A percentile compares a stretch with the other conserved stretches of the same genome.
Evolutionary conservation across 2,888 invertebrate genomes (phyloP).

Genomic region (Phragmatobia fuliginosa): DNA sequence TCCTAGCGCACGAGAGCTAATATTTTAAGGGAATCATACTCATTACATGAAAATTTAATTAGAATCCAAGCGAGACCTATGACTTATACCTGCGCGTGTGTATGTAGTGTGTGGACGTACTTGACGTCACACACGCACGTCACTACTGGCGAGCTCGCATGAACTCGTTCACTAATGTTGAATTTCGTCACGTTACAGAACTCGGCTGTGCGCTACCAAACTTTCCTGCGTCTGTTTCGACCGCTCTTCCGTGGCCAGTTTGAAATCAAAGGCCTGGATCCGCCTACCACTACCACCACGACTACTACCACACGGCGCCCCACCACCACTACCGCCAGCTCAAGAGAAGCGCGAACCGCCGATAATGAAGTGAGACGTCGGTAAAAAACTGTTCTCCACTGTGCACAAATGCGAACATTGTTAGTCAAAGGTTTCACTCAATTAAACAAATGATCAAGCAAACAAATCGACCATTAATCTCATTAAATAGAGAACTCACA

Average conservation of each 20-base stretch:
- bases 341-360: constrained; percentile 44
- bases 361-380: constrained; percentile 71
- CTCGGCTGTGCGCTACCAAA: constrained; percentile 91
- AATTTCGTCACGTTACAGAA: constrained; percentile 86
- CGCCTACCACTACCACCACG: constrained; percentile 82
- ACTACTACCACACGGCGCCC: constrained; percentile 64
- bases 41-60: too few species aligned
- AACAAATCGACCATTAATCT: background rate
- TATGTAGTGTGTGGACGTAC: background rate
- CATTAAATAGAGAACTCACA: background rate
- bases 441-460: background rate
- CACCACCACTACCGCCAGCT: constrained; percentile 48
- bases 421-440: background rate
- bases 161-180: background rate
- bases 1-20: background rate
- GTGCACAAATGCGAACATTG: background rate
- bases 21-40: background rate
- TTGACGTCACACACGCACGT: background rate
- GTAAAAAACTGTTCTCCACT: constrained; percentile 1
- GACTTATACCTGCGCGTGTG: background rate
- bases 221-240: constrained; percentile 90
- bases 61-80: background rate
- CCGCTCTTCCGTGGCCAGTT: constrained; percentile 91
- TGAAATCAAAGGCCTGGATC: constrained; percentile 90
- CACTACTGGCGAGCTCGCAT: background rate